Percentiles rank a stretch among this genome's conserved stretches.
These are phyloP conservation scores for Clarias pachynema DNA, from an alignment of 2,797 vertebrate species.

Conservation along the genomic window DNA sequence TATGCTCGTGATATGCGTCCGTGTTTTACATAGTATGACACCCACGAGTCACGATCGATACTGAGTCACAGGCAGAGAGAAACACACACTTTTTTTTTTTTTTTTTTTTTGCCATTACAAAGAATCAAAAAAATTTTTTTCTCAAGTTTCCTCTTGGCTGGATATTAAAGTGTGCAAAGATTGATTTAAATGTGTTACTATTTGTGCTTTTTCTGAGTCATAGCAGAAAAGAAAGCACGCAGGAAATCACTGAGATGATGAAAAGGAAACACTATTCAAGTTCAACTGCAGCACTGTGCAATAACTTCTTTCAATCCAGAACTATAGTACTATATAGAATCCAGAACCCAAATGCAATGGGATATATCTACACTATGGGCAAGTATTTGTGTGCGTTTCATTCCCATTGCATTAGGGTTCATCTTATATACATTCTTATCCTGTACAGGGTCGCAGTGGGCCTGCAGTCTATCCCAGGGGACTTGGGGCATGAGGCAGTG, in stretches of 20 bases:
- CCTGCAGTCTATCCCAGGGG: too few species aligned
- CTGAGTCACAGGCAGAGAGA: conserved; percentile 45
- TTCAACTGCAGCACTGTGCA: neutral
- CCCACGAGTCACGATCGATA: conserved; percentile 45
- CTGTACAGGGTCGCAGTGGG: too few species aligned
- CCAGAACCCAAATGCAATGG: too few species aligned
- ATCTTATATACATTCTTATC: too few species aligned
- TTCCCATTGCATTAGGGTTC: neutral
- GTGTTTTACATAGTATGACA: conserved; percentile 40
- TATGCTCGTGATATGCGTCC: conserved; percentile 25
- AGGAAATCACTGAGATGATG: conserved; percentile 3
- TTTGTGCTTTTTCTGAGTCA: conserved; percentile 27
- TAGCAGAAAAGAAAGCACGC: neutral
- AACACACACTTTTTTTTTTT: neutral
- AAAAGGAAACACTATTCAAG: neutral
- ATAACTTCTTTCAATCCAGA: neutral
- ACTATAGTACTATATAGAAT: neutral
- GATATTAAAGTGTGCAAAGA: conserved; percentile 11
- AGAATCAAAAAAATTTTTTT: neutral
- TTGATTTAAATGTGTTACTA: conserved; percentile 24
- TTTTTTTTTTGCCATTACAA: neutral
- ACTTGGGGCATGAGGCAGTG: too few species aligned
- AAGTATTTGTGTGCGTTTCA: neutral
- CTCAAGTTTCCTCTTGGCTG: neutral
- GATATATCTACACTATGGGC: neutral